Conservation (phyloP, 1,140 invertebrate genomes). For the Rhizoglyphus robini region DNA sequence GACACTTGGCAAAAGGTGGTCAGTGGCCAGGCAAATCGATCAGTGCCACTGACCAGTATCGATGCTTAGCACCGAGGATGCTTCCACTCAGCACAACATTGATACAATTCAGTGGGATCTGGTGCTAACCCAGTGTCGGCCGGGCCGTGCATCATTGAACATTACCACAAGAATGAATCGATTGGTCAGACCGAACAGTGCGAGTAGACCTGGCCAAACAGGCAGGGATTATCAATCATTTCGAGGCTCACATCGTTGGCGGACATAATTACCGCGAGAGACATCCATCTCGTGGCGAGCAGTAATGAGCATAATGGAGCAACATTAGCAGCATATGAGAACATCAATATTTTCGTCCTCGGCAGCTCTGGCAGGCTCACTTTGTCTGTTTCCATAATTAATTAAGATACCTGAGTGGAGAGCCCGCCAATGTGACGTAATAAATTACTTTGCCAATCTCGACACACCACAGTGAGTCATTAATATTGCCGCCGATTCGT, state of each 20-base stretch:
- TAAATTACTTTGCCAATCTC: constrained; percentile 10
- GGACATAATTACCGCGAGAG: constrained; percentile 5
- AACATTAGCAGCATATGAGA: not conserved
- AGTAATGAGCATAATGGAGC: constrained; percentile 6
- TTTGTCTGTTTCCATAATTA: constrained; percentile 11
- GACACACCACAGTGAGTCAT: no score
- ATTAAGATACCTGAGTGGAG: constrained; percentile 2
- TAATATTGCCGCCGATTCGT: not conserved
- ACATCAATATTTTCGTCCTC: not conserved
- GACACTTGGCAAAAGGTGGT: not conserved
- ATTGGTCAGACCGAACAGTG: no score
- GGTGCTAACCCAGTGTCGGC: no score
- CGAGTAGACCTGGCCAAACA: not conserved
- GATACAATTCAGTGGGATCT: no score
- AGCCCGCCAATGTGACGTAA: constrained; percentile 11
- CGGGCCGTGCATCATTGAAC: no score
- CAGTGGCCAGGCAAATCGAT: not conserved
- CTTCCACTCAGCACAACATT: no score
- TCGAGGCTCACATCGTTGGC: not conserved
- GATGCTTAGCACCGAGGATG: not conserved
- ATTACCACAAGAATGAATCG: no score
- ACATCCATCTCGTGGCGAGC: not conserved
- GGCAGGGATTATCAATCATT: constrained; percentile 7
- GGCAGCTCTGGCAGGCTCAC: not conserved
- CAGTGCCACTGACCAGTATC: not conserved